These are phyloP conservation scores for Montipora capitata DNA, from an alignment of 92 coral and sea anemone species.

Conservation along the genomic window DNA sequence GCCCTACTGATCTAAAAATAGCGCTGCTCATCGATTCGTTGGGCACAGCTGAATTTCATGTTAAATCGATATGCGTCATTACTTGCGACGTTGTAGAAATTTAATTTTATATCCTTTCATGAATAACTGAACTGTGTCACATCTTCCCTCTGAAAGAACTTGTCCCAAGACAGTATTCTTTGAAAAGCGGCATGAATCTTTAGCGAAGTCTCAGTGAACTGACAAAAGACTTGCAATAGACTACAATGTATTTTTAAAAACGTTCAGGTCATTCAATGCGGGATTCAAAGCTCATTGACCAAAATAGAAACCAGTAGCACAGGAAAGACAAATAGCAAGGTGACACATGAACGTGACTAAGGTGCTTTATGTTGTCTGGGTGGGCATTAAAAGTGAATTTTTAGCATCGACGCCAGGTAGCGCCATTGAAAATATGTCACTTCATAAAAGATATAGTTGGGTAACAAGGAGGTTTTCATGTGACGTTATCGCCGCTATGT, in stretches of 20 bases:
- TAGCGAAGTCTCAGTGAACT: too few species aligned
- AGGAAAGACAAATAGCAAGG: too few species aligned
- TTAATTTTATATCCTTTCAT: background rate
- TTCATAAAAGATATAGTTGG: too few species aligned
- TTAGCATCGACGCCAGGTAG: too few species aligned
- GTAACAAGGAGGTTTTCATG: too few species aligned
- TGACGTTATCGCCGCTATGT: too few species aligned
- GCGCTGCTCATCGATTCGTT: conserved; percentile 16
- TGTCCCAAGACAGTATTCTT: background rate
- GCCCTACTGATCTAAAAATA: conserved; percentile 26
- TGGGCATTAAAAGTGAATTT: too few species aligned
- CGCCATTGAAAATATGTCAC: too few species aligned
- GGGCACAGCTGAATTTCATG: conserved; percentile 6
- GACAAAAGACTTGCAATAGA: too few species aligned
- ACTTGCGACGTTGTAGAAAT: background rate
- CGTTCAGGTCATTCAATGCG: background rate
- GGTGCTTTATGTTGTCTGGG: too few species aligned
- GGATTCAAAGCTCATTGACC: background rate
- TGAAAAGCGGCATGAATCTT: background rate
- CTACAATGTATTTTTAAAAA: too few species aligned
- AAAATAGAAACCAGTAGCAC: background rate
- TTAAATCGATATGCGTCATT: conserved; percentile 20
- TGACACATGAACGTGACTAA: too few species aligned
- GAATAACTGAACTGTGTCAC: background rate
- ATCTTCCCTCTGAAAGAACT: background rate